A percentile compares a stretch with the other conserved stretches of the same genome.
Conservation (phyloP, 1,140 invertebrate genomes). For the Caenorhabditis brenneri region DNA sequence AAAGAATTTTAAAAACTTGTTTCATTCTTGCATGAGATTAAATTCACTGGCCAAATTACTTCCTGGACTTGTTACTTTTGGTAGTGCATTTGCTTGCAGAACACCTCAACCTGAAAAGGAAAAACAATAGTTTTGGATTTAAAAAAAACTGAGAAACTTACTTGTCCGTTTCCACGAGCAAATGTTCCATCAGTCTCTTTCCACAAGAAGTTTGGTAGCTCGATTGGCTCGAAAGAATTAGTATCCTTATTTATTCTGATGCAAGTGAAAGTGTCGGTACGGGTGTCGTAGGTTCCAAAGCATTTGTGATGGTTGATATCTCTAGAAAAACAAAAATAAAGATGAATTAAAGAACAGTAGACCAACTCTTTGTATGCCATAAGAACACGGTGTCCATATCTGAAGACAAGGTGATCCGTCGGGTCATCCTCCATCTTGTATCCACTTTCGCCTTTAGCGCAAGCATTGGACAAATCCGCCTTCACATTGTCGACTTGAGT, state of each 20-base stretch:
- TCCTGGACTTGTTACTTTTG: too few species aligned
- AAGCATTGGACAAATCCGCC: not conserved
- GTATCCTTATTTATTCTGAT: not conserved
- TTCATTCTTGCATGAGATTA: too few species aligned
- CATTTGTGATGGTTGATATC: not conserved
- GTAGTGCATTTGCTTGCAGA: not conserved
- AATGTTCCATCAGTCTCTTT: not conserved
- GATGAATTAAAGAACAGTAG: not conserved
- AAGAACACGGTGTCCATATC: not conserved
- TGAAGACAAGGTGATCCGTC: not conserved
- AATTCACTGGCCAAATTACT: too few species aligned
- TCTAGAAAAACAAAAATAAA: not conserved
- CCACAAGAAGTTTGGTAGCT: not conserved
- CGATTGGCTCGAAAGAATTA: not conserved
- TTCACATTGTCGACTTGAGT: not conserved
- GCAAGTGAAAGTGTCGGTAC: slow-evolving; percentile 22
- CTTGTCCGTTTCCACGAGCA: not conserved
- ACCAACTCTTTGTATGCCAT: not conserved
- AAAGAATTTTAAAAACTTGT: too few species aligned
- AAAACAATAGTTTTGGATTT: too few species aligned
- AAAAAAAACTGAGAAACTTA: not conserved
- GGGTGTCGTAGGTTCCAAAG: slow-evolving; percentile 8
- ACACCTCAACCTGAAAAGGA: not conserved
- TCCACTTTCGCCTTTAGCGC: not conserved
- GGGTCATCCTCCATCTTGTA: not conserved